These are phyloP conservation scores for Crotalus tigris DNA, from an alignment of 2,113 vertebrate species.

Conservation along the genomic window DNA sequence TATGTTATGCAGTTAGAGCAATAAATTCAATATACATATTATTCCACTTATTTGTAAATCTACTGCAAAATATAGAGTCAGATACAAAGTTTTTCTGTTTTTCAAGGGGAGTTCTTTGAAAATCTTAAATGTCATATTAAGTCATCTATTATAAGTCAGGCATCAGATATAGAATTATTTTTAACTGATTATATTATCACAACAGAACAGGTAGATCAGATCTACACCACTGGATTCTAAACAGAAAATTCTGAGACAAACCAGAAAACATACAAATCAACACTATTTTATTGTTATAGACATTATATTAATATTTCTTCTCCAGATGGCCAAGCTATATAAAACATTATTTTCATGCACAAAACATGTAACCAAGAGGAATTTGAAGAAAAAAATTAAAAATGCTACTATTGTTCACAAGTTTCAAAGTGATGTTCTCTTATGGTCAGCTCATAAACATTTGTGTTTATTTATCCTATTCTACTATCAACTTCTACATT, in stretches of 20 bases:
- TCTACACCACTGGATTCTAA: neutral
- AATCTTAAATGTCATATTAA: neutral
- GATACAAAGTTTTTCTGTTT: neutral
- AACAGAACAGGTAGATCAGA: neutral
- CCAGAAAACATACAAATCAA: neutral
- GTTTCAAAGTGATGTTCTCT: neutral
- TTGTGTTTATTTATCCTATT: neutral
- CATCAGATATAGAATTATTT: neutral
- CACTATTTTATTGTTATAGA: neutral
- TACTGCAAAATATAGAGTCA: neutral
- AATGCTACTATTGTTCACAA: neutral
- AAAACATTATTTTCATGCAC: neutral
- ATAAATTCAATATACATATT: neutral
- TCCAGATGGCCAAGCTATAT: neutral
- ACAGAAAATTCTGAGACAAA: neutral
- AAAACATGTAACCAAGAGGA: neutral
- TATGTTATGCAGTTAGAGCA: neutral
- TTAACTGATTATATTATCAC: neutral
- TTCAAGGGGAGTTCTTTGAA: neutral
- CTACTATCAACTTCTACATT: neutral
- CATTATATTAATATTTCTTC: neutral
- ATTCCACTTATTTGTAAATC: neutral
- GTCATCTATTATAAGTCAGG: neutral
- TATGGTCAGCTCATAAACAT: neutral
- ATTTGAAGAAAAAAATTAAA: neutral